These are phyloP conservation scores for Macrobrachium rosenbergii DNA, from an alignment of 1,140 invertebrate genomes.

Conservation along the genomic window DNA sequence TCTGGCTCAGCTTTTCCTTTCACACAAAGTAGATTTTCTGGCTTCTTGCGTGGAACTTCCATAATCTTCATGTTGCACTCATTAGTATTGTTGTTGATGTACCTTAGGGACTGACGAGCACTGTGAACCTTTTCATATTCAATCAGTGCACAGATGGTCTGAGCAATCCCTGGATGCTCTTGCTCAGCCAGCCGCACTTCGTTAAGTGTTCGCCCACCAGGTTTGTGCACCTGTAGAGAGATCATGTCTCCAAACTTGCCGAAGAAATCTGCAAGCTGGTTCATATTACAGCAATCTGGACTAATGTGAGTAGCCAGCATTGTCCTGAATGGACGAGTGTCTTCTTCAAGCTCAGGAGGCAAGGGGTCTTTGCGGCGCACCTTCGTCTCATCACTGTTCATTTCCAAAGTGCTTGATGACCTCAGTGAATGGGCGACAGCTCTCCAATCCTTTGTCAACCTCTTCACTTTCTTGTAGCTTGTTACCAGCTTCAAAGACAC, in stretches of 20 bases:
- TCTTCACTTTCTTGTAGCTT: constrained; percentile 92
- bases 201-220: constrained; percentile 88
- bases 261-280: constrained; percentile 90
- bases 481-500: constrained; percentile 94
- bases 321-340: constrained; percentile 81
- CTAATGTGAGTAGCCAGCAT: constrained; percentile 89
- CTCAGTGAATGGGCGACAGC: constrained; percentile 87
- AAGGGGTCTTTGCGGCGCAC: constrained; percentile 85
- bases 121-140: constrained; percentile 83
- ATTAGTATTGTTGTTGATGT: constrained; percentile 55
- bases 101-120: constrained; percentile 70
- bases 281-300: constrained; percentile 85
- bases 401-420: constrained; percentile 84
- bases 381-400: constrained; percentile 92
- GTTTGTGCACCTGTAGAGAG: constrained; percentile 85
- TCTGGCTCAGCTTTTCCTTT: constrained; percentile 42
- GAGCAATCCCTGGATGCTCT: constrained; percentile 82
- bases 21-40: constrained; percentile 1
- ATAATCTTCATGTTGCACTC: constrained; percentile 37
- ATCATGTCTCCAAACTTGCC: constrained; percentile 89
- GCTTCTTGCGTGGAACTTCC: constrained; percentile 46
- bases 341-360: constrained; percentile 91
- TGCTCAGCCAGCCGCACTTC: constrained; percentile 90
- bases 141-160: constrained; percentile 86
- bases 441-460: constrained; percentile 92